phyloP scores from a whole-genome alignment of 2,888 invertebrate species.

The Hirtodrosophila histrioides region DNA sequence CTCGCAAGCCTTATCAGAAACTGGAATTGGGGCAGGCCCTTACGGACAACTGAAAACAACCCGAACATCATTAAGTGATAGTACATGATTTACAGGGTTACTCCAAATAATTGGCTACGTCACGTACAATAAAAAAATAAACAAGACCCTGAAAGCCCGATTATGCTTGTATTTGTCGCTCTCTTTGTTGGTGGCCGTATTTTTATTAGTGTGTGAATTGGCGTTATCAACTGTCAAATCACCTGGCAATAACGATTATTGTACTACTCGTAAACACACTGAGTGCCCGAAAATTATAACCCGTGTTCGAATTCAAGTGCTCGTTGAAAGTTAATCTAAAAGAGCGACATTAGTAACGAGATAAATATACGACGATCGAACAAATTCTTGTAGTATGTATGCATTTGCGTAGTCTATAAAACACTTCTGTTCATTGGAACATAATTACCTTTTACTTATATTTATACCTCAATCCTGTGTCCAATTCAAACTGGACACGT shows the following conservation, averaged over 20 bases:
- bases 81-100: slow-evolving; percentile 25
- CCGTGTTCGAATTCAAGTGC: slow-evolving; percentile 25
- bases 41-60: background rate
- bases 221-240: slow-evolving; percentile 33
- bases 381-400: background rate
- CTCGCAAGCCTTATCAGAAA: slow-evolving; percentile 6
- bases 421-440: background rate
- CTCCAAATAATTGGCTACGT: slow-evolving; percentile 23
- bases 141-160: slow-evolving; percentile 13
- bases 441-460: background rate
- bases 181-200: slow-evolving; percentile 27
- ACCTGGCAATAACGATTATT: slow-evolving; percentile 33
- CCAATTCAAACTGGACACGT: slow-evolving; percentile 8
- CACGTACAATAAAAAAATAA: slow-evolving; percentile 17
- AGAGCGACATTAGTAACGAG: slow-evolving; percentile 21
- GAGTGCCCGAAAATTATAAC: slow-evolving; percentile 20
- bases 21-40: slow-evolving; percentile 11
- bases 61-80: slow-evolving; percentile 4
- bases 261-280: slow-evolving; percentile 8
- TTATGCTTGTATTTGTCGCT: slow-evolving; percentile 15
- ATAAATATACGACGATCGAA: slow-evolving; percentile 31
- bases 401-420: slow-evolving; percentile 1
- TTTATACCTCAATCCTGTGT: background rate
- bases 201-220: slow-evolving; percentile 41
- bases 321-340: slow-evolving; percentile 28